These are phyloP conservation scores for Pseudotriccus pelzelni DNA, from an alignment of 2,797 vertebrate genomes.

Conservation along the genomic window DNA sequence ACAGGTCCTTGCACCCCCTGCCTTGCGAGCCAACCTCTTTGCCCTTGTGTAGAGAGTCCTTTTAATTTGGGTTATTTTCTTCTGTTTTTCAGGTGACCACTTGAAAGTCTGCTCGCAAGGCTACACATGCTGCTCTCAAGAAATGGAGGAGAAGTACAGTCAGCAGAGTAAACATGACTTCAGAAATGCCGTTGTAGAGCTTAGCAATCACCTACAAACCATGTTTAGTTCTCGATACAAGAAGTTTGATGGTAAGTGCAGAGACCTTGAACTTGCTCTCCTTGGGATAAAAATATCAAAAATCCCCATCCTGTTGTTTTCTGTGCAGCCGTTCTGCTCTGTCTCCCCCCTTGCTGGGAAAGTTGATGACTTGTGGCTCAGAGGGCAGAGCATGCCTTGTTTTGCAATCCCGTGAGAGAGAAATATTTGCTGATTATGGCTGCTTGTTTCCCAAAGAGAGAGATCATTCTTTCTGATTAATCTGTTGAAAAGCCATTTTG, in stretches of 20 bases:
- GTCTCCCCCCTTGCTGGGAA: not conserved
- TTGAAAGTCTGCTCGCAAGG: conserved; percentile 93
- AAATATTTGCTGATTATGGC: conserved; percentile 47
- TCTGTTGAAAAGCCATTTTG: not conserved
- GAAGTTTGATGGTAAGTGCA: conserved; percentile 93
- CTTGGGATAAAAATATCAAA: not conserved
- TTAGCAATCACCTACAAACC: conserved; percentile 87
- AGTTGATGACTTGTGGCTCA: not conserved
- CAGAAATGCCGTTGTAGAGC: conserved; percentile 84
- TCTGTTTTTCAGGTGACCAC: conserved; percentile 83
- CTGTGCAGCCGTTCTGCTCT: not conserved
- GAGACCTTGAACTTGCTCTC: not conserved
- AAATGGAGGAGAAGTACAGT: conserved; percentile 96
- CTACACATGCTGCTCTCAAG: conserved; percentile 94
- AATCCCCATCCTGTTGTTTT: not conserved
- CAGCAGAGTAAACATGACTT: conserved; percentile 92
- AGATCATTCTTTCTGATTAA: not conserved
- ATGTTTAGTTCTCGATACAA: conserved; percentile 89
- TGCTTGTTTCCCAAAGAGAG: conserved; percentile 1
- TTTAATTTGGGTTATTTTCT: not conserved
- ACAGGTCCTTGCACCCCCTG: not conserved
- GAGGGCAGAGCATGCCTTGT: conserved; percentile 24
- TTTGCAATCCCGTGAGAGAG: conserved; percentile 3
- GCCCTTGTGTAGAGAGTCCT: not conserved
- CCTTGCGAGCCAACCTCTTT: fast-evolving